Evolutionary conservation across 1,140 invertebrate genomes (phyloP), one percentile per base, ranked within the genome.

Genomic region (Telenomus remus): DNA sequence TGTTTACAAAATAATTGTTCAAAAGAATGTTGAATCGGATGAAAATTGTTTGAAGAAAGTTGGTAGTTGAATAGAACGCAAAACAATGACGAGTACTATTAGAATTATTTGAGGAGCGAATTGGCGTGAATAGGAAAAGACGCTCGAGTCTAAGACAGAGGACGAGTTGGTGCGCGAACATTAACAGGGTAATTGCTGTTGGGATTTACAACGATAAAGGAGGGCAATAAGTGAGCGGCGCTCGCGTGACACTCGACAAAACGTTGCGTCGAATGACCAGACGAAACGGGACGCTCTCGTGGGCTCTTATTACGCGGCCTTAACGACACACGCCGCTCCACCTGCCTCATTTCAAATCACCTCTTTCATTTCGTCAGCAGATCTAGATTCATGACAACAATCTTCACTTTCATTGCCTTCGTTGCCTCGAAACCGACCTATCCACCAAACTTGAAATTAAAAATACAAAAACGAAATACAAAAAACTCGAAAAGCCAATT

Each of bases 141-240:
- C 19, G 6, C 19, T 27, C 2, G 19, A 6, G 6, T n/a, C n/a
- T 27, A 27, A 27, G 19, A 27, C 19, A 3, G 19, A 27, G 19
- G 19, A 27, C 19, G 19, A 27, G 19, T 3, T 27, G 19, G 19
- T 6, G 19, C 19, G 19, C 1, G 19, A 27, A 65, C 73, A 70
- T 61, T 46, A 64, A 49, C 59, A 56, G 54, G 49, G 57, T 68
- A 71, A 76, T 71, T 61, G 56, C 63, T 68, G 74, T 71, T 60
- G 57, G 61, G 74, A 76, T 76, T 76, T 71, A 57, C 56, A 61
- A 56, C 44, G 73, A 76, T 76, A 71, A 76, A 71, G 66, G 61
- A 63, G 63, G 39, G 68, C 63, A 71, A 71, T 68, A 76, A 68
- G 68, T 27, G 19, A 68, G 39, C 34, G 11, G 47, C 48, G 57